Evolutionary conservation across 2,797 vertebrate species (phyloP), one percentile per base, ranked within the genome.

Genomic region (Schizothorax lantsangensis): DNA sequence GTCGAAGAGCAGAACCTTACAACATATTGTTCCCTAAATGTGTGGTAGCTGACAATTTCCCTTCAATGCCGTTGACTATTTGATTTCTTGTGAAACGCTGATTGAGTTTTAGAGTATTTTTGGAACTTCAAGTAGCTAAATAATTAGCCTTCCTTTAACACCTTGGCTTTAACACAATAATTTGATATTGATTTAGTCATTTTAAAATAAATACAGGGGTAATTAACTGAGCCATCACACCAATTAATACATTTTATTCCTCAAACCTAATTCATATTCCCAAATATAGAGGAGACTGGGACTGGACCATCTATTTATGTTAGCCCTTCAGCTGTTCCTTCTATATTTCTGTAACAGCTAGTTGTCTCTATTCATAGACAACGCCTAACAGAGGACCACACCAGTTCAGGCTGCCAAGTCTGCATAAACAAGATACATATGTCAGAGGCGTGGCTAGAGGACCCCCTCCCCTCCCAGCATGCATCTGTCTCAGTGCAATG

Each of bases 381-480:
- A 17, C 21, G 2, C 71, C 1, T 11, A 66, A 30, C 45, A 45
- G 30, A 8, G 6, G n/a, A 52, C 8, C 5, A 45, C 4, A 14
- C 43, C 12, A 23, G 54, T 17, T 38, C 26, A 38, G 8, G 12
- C 68, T 30, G 11, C 23, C 33, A 66, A 17, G 6, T 8, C 47
- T 78, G 33, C 36, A 79, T 33, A 71, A 57, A 85, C 47, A 79
- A 79, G 43, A 84, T 19, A 52, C 43, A 49, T 47, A 75, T 45
- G 10, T 49, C 2, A 68, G 1, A 36, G 43, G 59, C 11, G 33
- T 10, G 47, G 80, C 15, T 45, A 57, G 33, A 68, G 49, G 74
- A 86, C 84, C 23, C 23, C 17, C 10, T 64, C 57, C 59, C 73
- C 64, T 90, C 87, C 89, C 89, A 81, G 78, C 81, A 88, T 90